A percentile compares a stretch with the other conserved stretches of the same genome.
phyloP scores from a whole-genome alignment of 2,888 invertebrate species.

The Isoperla grammatica region DNA sequence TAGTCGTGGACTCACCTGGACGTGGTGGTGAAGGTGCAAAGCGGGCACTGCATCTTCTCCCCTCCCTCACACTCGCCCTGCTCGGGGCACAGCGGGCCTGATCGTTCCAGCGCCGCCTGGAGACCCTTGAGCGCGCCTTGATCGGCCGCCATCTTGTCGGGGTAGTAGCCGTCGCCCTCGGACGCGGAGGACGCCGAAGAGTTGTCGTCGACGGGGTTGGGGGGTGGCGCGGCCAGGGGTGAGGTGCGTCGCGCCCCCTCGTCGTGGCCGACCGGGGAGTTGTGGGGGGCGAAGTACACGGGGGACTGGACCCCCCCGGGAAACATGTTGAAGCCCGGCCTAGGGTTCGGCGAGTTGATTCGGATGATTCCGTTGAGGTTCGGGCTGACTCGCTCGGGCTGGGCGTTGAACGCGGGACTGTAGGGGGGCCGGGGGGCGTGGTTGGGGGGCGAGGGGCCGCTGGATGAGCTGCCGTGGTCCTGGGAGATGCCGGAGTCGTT shows the following conservation, averaged over 20 bases:
- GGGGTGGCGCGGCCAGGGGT: slow-evolving; percentile 42
- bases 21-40: slow-evolving; percentile 45
- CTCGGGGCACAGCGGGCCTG: slow-evolving; percentile 24
- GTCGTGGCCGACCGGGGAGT: slow-evolving; percentile 42
- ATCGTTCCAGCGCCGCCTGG: slow-evolving; percentile 41
- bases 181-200: slow-evolving; percentile 1
- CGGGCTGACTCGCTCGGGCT: not conserved
- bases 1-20: slow-evolving; percentile 39
- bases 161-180: not conserved
- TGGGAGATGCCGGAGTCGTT: slow-evolving; percentile 57
- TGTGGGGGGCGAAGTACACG: slow-evolving; percentile 31
- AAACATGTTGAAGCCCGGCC: slow-evolving; percentile 15
- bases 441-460: slow-evolving; percentile 34
- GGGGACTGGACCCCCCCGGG: slow-evolving; percentile 32
- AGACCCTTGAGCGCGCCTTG: slow-evolving; percentile 39
- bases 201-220: slow-evolving; percentile 30
- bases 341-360: slow-evolving; percentile 39
- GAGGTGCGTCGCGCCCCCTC: slow-evolving; percentile 42
- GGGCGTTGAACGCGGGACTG: slow-evolving; percentile 34
- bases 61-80: not conserved
- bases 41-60: slow-evolving; percentile 43
- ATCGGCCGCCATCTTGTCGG: slow-evolving; percentile 10
- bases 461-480: slow-evolving; percentile 46
- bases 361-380: slow-evolving; percentile 36
- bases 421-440: slow-evolving; percentile 44